Conservation (phyloP, 2,113 vertebrate genomes). For the Rattus rattus region DNA sequence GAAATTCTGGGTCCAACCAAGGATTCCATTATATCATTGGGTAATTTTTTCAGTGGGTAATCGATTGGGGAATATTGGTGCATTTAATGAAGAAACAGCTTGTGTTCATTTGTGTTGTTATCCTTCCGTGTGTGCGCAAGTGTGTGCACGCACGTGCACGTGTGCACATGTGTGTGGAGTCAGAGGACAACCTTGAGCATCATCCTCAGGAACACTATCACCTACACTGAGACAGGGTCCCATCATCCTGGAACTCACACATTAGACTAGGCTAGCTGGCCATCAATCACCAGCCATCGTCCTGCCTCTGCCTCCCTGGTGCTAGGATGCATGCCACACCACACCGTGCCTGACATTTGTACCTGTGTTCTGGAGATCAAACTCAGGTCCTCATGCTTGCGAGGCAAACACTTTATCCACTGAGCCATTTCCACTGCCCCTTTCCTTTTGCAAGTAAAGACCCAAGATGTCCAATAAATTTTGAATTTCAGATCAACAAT, state of each 20-base stretch:
- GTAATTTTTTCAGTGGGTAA: neutral
- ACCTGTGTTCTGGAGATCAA: neutral
- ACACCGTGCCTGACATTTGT: too few relatives aligned
- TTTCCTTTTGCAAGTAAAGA: neutral
- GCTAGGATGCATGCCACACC: neutral
- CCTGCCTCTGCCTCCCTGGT: neutral
- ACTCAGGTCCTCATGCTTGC: neutral
- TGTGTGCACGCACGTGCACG: too few relatives aligned
- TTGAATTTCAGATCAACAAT: neutral
- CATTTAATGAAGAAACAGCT: neutral
- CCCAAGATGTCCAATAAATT: neutral
- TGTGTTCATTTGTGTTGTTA: neutral
- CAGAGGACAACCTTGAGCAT: neutral
- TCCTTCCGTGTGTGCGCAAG: neutral
- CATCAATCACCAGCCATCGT: neutral
- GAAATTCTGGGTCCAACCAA: slow-evolving; percentile 22
- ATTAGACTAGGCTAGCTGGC: neutral
- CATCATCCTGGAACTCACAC: neutral
- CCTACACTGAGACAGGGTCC: neutral
- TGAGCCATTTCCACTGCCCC: neutral
- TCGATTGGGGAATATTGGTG: slow-evolving; percentile 11
- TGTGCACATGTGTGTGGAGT: neutral
- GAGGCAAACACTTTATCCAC: neutral
- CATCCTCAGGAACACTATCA: neutral
- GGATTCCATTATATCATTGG: neutral